phyloP scores from a whole-genome alignment of 2,888 invertebrate species.

The Pristionchus japonicus region DNA sequence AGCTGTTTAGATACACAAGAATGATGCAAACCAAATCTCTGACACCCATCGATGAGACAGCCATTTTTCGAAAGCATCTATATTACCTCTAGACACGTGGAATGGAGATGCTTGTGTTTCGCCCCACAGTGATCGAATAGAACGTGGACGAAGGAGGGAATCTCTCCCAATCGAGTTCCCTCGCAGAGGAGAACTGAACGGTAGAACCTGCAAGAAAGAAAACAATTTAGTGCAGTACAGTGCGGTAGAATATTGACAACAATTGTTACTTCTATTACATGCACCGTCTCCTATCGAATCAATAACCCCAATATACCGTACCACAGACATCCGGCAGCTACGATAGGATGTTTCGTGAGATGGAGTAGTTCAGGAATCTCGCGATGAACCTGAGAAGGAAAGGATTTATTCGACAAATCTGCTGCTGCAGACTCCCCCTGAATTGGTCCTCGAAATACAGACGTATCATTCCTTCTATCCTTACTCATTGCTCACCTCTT shows the following conservation, averaged over 20 bases:
- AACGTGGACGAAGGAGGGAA: constrained; percentile 52
- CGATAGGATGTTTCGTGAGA: constrained; percentile 50
- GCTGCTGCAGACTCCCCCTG: too few species aligned
- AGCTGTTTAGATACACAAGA: too few species aligned
- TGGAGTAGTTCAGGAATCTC: constrained; percentile 50
- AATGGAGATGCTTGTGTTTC: constrained; percentile 52
- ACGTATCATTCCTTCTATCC: too few species aligned
- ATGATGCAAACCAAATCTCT: too few species aligned
- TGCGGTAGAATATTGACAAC: too few species aligned
- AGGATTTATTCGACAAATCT: background rate
- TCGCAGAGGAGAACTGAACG: background rate
- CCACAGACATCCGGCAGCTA: constrained; percentile 47
- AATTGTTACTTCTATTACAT: too few species aligned
- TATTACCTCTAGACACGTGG: constrained; percentile 12
- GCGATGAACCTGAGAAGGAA: background rate
- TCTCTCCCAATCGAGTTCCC: constrained; percentile 50
- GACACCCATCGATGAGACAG: too few species aligned
- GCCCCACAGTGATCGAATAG: constrained; percentile 56
- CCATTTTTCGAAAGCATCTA: too few species aligned
- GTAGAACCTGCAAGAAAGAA: constrained; percentile 5
- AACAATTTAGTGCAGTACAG: too few species aligned
- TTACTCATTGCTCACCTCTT: constrained; percentile 4
- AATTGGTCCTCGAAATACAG: too few species aligned
- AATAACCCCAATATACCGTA: constrained; percentile 2
- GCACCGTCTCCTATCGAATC: background rate